Conservation (phyloP, 1,140 invertebrate genomes). For the Rhyacophila brunnea region DNA sequence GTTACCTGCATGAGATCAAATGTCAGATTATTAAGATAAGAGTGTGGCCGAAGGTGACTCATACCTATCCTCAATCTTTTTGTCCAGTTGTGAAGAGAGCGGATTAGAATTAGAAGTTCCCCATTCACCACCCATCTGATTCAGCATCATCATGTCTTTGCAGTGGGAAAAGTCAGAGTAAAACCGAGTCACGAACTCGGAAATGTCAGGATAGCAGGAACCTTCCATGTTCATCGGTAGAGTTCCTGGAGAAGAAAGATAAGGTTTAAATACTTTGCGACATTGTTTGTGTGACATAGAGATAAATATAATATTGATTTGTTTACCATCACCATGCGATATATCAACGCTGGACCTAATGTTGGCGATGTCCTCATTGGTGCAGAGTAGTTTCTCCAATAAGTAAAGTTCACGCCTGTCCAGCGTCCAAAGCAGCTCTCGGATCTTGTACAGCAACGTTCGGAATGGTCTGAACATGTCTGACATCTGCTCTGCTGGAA, state of each 20-base stretch:
- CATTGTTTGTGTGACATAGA: too few species aligned
- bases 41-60: too few species aligned
- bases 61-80: too few species aligned
- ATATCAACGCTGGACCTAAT: conserved; percentile 51
- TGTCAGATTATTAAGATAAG: too few species aligned
- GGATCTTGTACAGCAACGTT: conserved; percentile 79
- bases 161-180: conserved; percentile 69
- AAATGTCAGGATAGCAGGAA: conserved; percentile 58
- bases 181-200: conserved; percentile 70
- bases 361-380: conserved; percentile 74
- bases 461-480: conserved; percentile 97
- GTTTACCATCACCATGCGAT: conserved; percentile 41
- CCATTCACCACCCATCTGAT: conserved; percentile 25
- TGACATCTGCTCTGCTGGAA: conserved; percentile 73
- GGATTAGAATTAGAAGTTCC: conserved; percentile 1
- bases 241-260: background rate
- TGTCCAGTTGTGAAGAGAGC: too few species aligned
- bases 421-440: conserved; percentile 86
- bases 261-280: too few species aligned
- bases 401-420: conserved; percentile 78
- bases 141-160: conserved; percentile 51
- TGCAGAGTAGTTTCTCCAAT: conserved; percentile 86
- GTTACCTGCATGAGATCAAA: too few species aligned
- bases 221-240: conserved; percentile 28
- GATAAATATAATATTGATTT: background rate